These are phyloP conservation scores for Psephotus haematonotus DNA, from an alignment of 2,113 vertebrate species.

Conservation along the genomic window DNA sequence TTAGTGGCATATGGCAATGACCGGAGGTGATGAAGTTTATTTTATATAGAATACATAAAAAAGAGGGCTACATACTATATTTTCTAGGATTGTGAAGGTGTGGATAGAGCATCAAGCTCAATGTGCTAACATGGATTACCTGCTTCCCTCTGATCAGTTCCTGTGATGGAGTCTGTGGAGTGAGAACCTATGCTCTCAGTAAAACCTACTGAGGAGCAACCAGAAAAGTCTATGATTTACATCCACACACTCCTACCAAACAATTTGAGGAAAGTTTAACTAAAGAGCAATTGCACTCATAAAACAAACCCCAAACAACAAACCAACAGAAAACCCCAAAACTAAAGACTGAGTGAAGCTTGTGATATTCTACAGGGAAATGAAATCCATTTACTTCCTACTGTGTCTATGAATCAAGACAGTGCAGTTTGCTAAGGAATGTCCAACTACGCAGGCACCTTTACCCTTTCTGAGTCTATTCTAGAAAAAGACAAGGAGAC, in stretches of 20 bases:
- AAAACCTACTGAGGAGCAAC: background rate
- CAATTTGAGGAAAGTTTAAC: background rate
- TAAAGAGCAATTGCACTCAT: background rate
- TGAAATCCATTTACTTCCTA: constrained; percentile 21
- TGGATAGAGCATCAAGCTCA: background rate
- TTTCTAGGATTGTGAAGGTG: background rate
- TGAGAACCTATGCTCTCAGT: background rate
- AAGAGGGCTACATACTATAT: background rate
- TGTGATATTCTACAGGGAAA: background rate
- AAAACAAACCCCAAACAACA: background rate
- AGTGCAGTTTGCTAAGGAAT: background rate
- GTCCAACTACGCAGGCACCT: constrained; percentile 45
- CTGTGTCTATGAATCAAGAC: background rate
- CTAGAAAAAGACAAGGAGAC: background rate
- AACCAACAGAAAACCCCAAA: background rate
- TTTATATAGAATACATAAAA: background rate
- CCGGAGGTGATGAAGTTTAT: background rate
- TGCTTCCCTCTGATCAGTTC: background rate
- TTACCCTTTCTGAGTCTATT: constrained; percentile 10
- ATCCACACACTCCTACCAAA: background rate
- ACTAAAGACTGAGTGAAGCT: background rate
- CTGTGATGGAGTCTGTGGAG: background rate
- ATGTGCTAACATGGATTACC: background rate
- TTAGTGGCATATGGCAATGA: background rate
- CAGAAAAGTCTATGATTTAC: background rate